phyloP scores from a whole-genome alignment of 2,113 vertebrate species.

The Ailuropoda melanoleuca region DNA sequence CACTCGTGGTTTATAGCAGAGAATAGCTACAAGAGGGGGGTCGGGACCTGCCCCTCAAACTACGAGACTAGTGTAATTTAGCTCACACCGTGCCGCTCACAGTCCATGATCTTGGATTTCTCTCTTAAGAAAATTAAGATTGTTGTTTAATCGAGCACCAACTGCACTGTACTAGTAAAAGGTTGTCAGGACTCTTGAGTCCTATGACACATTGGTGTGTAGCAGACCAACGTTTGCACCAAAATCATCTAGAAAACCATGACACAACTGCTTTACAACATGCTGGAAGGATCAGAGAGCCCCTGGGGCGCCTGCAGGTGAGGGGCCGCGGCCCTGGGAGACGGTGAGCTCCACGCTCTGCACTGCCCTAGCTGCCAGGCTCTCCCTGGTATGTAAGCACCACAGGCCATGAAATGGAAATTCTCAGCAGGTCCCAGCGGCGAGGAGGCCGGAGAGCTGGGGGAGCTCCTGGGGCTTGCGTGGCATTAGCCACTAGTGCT shows the following conservation, averaged over 20 bases:
- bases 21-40: neutral
- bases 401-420: neutral
- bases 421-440: neutral
- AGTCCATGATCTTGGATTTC: accelerated
- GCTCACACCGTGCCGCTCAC: accelerated
- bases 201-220: accelerated
- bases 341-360: accelerated
- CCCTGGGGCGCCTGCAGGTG: accelerated
- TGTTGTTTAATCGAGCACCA: neutral
- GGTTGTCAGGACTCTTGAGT: accelerated
- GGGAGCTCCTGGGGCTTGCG: accelerated
- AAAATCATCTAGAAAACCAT: neutral
- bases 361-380: too few relatives aligned
- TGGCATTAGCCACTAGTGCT: accelerated
- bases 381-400: neutral
- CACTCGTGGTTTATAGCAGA: accelerated
- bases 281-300: neutral
- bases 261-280: too few relatives aligned
- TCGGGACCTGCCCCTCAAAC: neutral
- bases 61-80: neutral
- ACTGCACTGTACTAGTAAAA: accelerated
- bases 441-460: neutral
- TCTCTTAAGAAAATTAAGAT: neutral
- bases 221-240: neutral
- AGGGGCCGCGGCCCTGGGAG: accelerated